Evolutionary conservation across 2,888 invertebrate genomes (phyloP), one percentile per base, ranked within the genome.

Genomic region (Ommatoiulus sabulosus): DNA sequence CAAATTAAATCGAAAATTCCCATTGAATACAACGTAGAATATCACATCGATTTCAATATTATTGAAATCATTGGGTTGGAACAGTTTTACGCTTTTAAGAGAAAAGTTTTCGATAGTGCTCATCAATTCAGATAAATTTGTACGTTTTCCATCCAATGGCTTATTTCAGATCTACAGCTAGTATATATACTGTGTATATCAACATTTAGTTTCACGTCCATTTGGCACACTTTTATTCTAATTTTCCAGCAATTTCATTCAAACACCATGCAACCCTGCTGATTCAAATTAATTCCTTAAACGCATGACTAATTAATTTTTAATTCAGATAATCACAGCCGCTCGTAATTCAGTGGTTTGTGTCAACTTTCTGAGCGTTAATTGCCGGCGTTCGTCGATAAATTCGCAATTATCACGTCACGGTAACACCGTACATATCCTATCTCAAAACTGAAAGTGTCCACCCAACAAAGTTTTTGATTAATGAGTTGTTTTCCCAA

Each of bases 381-480:
- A 80, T 35, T 12, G 12, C 35, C 12, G 7, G 35, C 35, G 10
- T 35, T 35, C 15, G 35, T 80, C 80, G 80, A 80, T 72, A 72
- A 24, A 8, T 20, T 24, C 20, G 72, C 72, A 72, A 72, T 72
- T 72, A 72, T 8, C 20, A 24, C 72, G 12, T 12, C 57, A 57
- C n/a, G 3, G 57, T 57, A n/a, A n/a, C 57, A 57, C 17, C n/a
- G 80, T 15, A 8, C 35, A 35, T 35, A 80, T 80, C 80, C 12
- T 80, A 35, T 80, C 80, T 80, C 80, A 35, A 35, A 80, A 80
- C 12, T 43, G 1, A 24, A 80, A 80, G 80, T 80, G 80, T 80
- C 80, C 80, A 80, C 80, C 80, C 80, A 80, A 72, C 6, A 80
- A 80, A 43, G 35, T 80, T 80, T 43, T 80, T 80, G 80, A 80